Percentiles rank a stretch among this genome's conserved stretches.
Evolutionary conservation across 92 coral and sea anemone genomes (phyloP).

Genomic region (Paramuricea clavata): DNA sequence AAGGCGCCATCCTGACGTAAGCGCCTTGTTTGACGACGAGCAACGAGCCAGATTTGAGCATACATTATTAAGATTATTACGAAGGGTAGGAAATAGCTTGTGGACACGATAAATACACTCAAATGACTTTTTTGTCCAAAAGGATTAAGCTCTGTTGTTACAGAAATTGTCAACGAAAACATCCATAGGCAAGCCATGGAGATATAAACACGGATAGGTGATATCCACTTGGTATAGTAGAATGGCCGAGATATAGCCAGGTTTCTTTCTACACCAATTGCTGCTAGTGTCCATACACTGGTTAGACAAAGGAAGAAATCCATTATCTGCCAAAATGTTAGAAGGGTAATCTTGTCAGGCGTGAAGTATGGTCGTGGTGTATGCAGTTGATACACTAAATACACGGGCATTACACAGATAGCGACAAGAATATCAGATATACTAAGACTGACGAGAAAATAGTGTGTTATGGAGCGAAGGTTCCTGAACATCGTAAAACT

Average conservation of each 20-base stretch:
- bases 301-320: slow-evolving; percentile 87
- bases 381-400: slow-evolving; percentile 78
- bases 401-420: slow-evolving; percentile 84
- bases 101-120: slow-evolving; percentile 66
- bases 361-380: neutral
- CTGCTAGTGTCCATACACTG: slow-evolving; percentile 84
- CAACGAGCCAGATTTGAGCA: slow-evolving; percentile 86
- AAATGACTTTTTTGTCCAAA: slow-evolving; percentile 61
- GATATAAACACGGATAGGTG: slow-evolving; percentile 81
- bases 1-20: slow-evolving; percentile 91
- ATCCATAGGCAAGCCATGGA: slow-evolving; percentile 80
- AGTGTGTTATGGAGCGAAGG: slow-evolving; percentile 92
- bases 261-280: slow-evolving; percentile 90
- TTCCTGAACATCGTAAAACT: slow-evolving; percentile 91
- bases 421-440: slow-evolving; percentile 91
- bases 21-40: slow-evolving; percentile 86
- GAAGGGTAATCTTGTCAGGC: slow-evolving; percentile 34
- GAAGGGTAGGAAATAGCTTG: slow-evolving; percentile 83
- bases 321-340: slow-evolving; percentile 74
- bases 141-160: slow-evolving; percentile 64
- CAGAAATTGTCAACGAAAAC: slow-evolving; percentile 76
- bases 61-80: slow-evolving; percentile 86
- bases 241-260: slow-evolving; percentile 94
- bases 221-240: slow-evolving; percentile 80
- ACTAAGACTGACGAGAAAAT: slow-evolving; percentile 87